Evolutionary conservation across 2,113 vertebrate species (phyloP).

Genomic region (Leiothrix lutea): DNA sequence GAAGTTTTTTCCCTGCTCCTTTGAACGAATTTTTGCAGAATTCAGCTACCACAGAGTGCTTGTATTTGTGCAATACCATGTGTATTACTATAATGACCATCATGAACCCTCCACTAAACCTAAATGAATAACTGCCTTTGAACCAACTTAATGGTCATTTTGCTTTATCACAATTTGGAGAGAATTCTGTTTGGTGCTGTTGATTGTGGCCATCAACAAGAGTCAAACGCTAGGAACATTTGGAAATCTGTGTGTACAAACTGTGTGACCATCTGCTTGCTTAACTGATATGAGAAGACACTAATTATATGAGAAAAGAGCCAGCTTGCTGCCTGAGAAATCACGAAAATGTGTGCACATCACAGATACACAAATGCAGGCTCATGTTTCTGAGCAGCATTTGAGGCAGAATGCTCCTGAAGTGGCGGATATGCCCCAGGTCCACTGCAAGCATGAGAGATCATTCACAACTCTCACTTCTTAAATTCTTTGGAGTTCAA

Average conservation of each 20-base stretch:
- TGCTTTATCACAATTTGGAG: slow-evolving; percentile 41
- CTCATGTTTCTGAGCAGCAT: neutral
- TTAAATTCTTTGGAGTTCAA: neutral
- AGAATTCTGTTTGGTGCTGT: slow-evolving; percentile 3
- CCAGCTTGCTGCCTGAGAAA: slow-evolving; percentile 10
- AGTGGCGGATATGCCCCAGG: neutral
- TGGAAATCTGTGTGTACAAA: slow-evolving; percentile 39
- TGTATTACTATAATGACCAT: neutral
- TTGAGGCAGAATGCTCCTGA: neutral
- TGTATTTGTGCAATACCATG: neutral
- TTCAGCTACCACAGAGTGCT: neutral
- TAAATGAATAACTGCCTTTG: slow-evolving; percentile 44
- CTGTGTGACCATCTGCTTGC: slow-evolving; percentile 52
- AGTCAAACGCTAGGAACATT: slow-evolving; percentile 38
- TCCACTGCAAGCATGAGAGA: neutral
- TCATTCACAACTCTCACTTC: neutral
- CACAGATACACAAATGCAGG: neutral
- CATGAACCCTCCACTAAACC: slow-evolving; percentile 31
- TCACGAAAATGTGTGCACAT: neutral
- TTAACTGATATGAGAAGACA: slow-evolving; percentile 24
- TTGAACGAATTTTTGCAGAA: neutral
- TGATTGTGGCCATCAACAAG: neutral
- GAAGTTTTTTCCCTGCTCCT: neutral
- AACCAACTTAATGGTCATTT: slow-evolving; percentile 23
- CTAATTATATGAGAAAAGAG: slow-evolving; percentile 24